Evolutionary conservation across 2,888 invertebrate genomes (phyloP), one percentile per base, ranked within the genome.

Genomic region (Pycnomerus fuliginosus): DNA sequence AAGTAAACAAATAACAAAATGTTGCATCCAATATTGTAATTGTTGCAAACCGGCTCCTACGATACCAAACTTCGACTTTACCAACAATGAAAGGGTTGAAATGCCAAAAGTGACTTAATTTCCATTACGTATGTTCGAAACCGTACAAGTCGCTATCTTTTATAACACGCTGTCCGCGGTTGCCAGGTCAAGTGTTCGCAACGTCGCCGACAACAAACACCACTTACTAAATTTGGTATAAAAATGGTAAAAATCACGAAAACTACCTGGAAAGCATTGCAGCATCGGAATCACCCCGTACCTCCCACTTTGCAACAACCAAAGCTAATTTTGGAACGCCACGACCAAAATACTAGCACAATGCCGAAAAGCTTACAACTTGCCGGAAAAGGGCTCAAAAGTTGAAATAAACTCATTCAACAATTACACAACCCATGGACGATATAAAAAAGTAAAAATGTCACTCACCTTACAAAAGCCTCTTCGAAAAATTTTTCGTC

Each of bases 1-100:
- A 74, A n/a, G 78, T 79, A 79, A 80, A 80, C 79, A 79, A 79
- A 79, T 78, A 77, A 63, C 62, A 60, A 8, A 64, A 65, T 58
- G 58, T 58, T 60, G 56, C 56, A 55, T 52, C 53, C 53, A 55
- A 28, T 29, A 55, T 35, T 58, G 54, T 60, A 57, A 56, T 53
- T 47, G 27, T 14, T 2, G n/a, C 24, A 3, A 10, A 30, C 32
- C 32, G 40, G 25, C 30, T 20, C 23, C 29, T 29, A 3, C 14
- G 16, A 17, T 28, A n/a, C 11, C 10, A 25, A 7, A 16, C 12
- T 1, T 5, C 13, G 12, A 29, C 12, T 5, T 3, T n/a, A n/a
- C n/a, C n/a, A n/a, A n/a, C n/a, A n/a, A n/a, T n/a, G n/a, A n/a
- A n/a, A n/a, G n/a, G n/a, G n/a, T n/a, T n/a, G n/a, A n/a, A n/a